Evolutionary conservation across 2,113 vertebrate genomes (phyloP), one percentile per base, ranked within the genome.

Genomic region (Motacilla tschutschensis): DNA sequence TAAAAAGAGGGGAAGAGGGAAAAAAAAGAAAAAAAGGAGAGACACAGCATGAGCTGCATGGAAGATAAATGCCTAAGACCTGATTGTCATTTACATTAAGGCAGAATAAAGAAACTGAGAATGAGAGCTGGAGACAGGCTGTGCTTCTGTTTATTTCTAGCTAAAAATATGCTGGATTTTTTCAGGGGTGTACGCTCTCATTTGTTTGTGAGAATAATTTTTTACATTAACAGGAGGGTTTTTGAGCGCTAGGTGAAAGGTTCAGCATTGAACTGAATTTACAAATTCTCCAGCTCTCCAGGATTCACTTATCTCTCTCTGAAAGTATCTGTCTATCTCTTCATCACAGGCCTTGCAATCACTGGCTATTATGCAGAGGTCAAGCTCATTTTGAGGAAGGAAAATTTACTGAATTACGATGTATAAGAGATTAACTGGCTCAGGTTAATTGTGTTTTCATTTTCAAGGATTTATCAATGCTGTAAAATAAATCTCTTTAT

Each of bases 391-490:
- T 25, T 76, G 62, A 88, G 44, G 41, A 79, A 79, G 24, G 47
- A 88, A 71, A 76, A 70, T 69, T 40, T 33, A 47, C 26, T 77
- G 83, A 91, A 92, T 93, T 91, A 93, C 92, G 90, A 89, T 64
- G 28, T 47, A n/a, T 55, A 51, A 64, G 63, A 88, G 85, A 95
- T 92, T 91, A 91, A 92, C 31, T 8, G 50, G 44, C 35, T 67
- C 64, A 87, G 85, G 85, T 92, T 95, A 96, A 94, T 95, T 94
- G 58, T 88, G 55, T 89, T 93, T 91, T 70, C 75, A 90, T 88
- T 93, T 93, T 79, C 16, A 14, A 87, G 31, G 78, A 91, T 83
- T 83, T 81, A 78, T n/a, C 51, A 85, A 58, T 8, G 8, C 33
- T 51, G 14, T 48, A 76, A 73, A 89, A 84, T 55, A 70, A 83